phyloP scores from a whole-genome alignment of 2,113 vertebrate genomes.

The Hydropotes inermis region DNA sequence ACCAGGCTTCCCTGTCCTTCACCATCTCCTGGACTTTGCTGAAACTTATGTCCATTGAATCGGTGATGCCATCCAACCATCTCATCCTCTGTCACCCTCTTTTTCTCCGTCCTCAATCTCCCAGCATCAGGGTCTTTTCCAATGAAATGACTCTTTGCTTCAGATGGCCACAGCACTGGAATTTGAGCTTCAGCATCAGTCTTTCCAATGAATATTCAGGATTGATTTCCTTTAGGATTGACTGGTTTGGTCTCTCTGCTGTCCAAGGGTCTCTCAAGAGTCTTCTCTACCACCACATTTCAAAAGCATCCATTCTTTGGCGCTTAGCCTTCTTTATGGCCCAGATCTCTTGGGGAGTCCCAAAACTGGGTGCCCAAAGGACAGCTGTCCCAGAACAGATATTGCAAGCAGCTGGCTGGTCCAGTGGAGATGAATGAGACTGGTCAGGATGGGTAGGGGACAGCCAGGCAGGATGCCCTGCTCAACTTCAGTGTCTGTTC shows the following conservation, averaged over 20 bases:
- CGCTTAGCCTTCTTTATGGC: rapidly evolving
- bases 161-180: neutral
- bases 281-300: neutral
- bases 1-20: neutral
- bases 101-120: neutral
- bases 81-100: neutral
- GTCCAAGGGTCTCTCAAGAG: neutral
- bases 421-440: neutral
- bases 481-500: neutral
- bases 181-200: neutral
- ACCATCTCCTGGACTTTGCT: neutral
- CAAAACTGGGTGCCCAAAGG: neutral
- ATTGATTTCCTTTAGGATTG: neutral
- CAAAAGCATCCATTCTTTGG: neutral
- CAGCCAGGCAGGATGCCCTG: neutral
- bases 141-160: neutral
- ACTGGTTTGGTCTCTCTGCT: neutral
- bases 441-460: neutral
- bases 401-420: rapidly evolving
- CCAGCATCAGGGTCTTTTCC: neutral
- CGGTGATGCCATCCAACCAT: neutral
- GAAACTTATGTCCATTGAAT: neutral
- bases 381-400: neutral
- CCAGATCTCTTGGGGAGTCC: neutral
- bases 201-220: neutral